A percentile compares a stretch with the other conserved stretches of the same genome.
Evolutionary conservation across 2,113 vertebrate genomes (phyloP).

Genomic region (Cephalophus harveyi): DNA sequence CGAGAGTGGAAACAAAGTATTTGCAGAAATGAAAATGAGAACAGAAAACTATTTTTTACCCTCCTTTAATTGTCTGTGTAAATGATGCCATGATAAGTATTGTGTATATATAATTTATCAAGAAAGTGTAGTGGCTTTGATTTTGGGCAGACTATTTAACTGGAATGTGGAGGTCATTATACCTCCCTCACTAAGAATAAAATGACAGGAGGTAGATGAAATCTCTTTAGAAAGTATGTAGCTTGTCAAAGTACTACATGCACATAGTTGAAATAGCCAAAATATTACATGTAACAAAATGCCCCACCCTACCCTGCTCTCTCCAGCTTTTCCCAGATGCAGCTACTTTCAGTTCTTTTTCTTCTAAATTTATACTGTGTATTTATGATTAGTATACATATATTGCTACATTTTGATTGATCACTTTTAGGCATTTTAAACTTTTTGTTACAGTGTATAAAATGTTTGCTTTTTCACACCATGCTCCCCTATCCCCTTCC

Average conservation of each 20-base stretch:
- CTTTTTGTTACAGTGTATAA: not conserved
- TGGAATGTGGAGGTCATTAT: not conserved
- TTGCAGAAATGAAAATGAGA: slow-evolving; percentile 20
- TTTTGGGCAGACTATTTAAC: not conserved
- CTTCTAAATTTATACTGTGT: not conserved
- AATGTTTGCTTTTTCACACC: not conserved
- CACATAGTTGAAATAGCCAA: not conserved
- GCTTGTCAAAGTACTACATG: not conserved
- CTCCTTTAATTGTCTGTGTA: not conserved
- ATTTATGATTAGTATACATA: not conserved
- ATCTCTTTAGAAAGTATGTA: not conserved
- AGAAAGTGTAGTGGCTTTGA: not conserved
- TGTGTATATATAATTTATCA: not conserved
- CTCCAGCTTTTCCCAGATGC: not conserved
- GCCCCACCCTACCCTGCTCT: not conserved
- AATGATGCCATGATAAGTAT: not conserved
- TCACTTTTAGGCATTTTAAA: not conserved
- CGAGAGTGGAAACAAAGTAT: not conserved
- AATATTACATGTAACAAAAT: not conserved
- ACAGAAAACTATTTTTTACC: not conserved
- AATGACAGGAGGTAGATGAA: not conserved
- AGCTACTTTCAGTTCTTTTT: not conserved
- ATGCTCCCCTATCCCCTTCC: not conserved
- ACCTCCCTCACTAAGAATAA: not conserved
- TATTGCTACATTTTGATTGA: not conserved